Evolutionary conservation across 1,140 invertebrate species (phyloP).

Genomic region (Drosophila mayri): DNA sequence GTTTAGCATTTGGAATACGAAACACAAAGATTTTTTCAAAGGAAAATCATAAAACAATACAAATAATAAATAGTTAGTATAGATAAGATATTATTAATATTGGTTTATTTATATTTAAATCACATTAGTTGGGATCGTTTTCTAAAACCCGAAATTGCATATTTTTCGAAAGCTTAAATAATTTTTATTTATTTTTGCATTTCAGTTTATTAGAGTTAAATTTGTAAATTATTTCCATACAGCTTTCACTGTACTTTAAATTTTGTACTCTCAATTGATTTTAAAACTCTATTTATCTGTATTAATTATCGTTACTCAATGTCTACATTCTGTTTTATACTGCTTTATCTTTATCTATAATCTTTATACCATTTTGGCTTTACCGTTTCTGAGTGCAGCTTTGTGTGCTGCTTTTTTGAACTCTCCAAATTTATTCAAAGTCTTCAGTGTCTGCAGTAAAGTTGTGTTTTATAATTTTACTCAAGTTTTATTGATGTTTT

Average conservation of each 20-base stretch:
- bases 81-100: no score
- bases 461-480: neutral
- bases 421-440: neutral
- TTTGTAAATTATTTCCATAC: neutral
- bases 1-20: neutral
- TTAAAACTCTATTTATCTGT: neutral
- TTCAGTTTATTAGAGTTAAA: neutral
- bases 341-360: neutral
- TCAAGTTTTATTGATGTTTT: neutral
- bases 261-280: neutral
- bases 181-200: no score
- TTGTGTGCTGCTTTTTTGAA: neutral
- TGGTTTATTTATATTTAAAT: no score
- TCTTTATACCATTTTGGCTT: neutral
- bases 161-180: no score
- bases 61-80: no score
- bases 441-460: neutral
- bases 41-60: no score
- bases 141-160: no score
- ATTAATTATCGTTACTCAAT: neutral
- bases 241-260: neutral
- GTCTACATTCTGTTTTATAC: neutral
- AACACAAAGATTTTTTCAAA: no score
- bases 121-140: no score
- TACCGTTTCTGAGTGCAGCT: neutral